phyloP scores from a whole-genome alignment of 2,888 invertebrate species.

The Agrochola circellaris region DNA sequence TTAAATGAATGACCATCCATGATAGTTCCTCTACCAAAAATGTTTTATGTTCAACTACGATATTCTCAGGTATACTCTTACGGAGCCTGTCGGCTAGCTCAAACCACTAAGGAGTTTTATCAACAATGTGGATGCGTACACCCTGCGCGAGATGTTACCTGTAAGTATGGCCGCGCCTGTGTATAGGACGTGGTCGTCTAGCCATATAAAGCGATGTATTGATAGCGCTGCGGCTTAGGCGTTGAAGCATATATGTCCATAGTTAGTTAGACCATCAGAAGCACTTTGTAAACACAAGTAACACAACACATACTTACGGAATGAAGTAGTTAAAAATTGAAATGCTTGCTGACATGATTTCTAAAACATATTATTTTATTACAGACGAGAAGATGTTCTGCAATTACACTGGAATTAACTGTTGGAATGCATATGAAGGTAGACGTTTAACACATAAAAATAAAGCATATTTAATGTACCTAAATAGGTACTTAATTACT shows the following conservation, averaged over 20 bases:
- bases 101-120: slow-evolving; percentile 76
- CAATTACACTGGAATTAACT: slow-evolving; percentile 90
- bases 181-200: not conserved
- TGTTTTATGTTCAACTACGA: not conserved
- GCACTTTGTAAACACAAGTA: not conserved
- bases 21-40: not conserved
- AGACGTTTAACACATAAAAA: not conserved
- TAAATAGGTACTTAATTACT: not conserved
- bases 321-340: not conserved
- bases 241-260: not conserved
- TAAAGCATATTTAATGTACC: not conserved
- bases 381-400: slow-evolving; percentile 88
- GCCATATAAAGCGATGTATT: not conserved
- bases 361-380: not conserved
- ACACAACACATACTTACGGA: not conserved
- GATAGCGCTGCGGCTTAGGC: slow-evolving; percentile 23
- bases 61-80: slow-evolving; percentile 82
- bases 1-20: not conserved
- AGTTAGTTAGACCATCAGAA: not conserved
- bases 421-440: slow-evolving; percentile 83
- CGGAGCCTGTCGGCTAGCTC: slow-evolving; percentile 83
- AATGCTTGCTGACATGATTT: not conserved
- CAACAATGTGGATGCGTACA: slow-evolving; percentile 85
- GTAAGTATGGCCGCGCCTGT: slow-evolving; percentile 74
- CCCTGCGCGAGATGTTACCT: slow-evolving; percentile 80